Conservation (phyloP, 2,888 invertebrate genomes). For the Agapetus fuscipes region DNA sequence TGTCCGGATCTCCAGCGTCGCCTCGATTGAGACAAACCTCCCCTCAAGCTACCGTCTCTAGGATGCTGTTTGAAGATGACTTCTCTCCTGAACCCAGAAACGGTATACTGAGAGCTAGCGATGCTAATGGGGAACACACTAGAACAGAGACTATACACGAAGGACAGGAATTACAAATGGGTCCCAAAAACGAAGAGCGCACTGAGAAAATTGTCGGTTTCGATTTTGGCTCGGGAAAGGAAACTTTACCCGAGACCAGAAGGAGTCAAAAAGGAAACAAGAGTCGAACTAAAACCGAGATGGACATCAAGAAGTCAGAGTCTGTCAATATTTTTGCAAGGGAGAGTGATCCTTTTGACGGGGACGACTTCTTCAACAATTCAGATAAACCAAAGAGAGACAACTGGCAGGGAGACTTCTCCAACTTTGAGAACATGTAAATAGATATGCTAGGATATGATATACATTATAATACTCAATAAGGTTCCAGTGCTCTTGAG, state of each 20-base stretch:
- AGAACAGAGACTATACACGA: constrained; percentile 42
- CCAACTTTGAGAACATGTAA: constrained; percentile 38
- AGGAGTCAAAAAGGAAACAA: constrained; percentile 31
- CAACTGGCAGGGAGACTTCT: constrained; percentile 44
- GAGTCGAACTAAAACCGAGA: constrained; percentile 38
- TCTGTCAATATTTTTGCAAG: constrained; percentile 84
- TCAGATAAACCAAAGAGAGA: constrained; percentile 39
- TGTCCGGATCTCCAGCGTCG: constrained; percentile 22
- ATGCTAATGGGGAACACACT: constrained; percentile 29
- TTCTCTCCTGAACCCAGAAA: constrained; percentile 45
- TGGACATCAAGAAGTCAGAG: constrained; percentile 75
- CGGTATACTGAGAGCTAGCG: constrained; percentile 35
- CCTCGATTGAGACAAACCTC: constrained; percentile 22
- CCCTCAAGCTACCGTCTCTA: constrained; percentile 25
- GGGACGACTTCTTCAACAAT: constrained; percentile 73
- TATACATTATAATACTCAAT: too few species aligned
- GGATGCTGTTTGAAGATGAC: constrained; percentile 57
- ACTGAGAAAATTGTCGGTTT: constrained; percentile 21
- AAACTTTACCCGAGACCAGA: constrained; percentile 12
- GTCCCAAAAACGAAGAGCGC: constrained; percentile 11
- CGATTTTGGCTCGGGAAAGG: constrained; percentile 17
- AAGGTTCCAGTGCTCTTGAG: constrained; percentile 1
- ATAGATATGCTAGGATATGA: too few species aligned
- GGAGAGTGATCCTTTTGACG: constrained; percentile 81
- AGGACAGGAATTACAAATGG: constrained; percentile 30